These are phyloP conservation scores for Lepidurus packardi DNA, from an alignment of 1,140 invertebrate genomes.

Conservation along the genomic window DNA sequence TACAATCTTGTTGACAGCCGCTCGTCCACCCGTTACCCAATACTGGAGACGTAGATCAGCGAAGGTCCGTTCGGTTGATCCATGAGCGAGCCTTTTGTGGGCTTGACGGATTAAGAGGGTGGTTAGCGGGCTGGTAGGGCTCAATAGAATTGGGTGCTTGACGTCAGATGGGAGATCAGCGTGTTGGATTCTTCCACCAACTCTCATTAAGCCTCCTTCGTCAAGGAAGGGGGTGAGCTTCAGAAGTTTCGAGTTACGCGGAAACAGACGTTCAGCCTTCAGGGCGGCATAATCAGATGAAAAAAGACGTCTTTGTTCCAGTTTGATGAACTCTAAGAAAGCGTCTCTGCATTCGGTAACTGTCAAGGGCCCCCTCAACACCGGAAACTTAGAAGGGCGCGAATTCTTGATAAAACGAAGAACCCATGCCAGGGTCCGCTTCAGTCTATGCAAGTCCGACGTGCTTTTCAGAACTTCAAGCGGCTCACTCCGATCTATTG, in stretches of 20 bases:
- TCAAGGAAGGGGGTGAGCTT: not conserved
- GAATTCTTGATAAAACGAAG: not conserved
- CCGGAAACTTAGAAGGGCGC: not conserved
- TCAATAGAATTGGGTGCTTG: not conserved
- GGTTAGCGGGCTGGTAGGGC: not conserved
- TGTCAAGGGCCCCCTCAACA: not conserved
- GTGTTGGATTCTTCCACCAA: constrained; percentile 30
- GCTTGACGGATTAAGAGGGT: no score
- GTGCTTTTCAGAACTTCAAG: not conserved
- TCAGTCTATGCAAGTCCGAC: not conserved
- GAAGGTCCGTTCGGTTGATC: not conserved
- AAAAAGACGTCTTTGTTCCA: not conserved
- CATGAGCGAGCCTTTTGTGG: not conserved
- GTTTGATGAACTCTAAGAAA: not conserved
- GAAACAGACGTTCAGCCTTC: not conserved
- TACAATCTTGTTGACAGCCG: constrained; percentile 8
- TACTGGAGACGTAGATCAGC: not conserved
- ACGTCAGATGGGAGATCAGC: constrained; percentile 5
- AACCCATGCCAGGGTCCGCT: not conserved
- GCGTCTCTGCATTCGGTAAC: not conserved
- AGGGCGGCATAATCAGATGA: not conserved
- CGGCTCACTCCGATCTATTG: not conserved
- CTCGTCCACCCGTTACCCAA: not conserved
- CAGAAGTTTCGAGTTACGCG: not conserved
- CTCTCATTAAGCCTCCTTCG: constrained; percentile 28